Percentiles rank a stretch among this genome's conserved stretches.
Evolutionary conservation across 2,797 vertebrate genomes (phyloP).

Genomic region (Buphagus erythrorhynchus): DNA sequence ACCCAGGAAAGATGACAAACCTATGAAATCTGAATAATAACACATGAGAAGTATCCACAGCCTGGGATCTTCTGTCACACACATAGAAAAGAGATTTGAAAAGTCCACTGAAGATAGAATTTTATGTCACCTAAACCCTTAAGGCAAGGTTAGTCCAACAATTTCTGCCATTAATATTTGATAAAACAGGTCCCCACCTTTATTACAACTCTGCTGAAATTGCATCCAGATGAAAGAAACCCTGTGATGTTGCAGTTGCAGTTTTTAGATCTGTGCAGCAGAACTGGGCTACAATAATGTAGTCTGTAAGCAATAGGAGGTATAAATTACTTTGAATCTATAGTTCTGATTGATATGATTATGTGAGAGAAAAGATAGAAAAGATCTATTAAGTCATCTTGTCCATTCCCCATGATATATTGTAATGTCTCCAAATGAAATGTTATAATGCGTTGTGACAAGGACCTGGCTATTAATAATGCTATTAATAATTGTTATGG

Average conservation of each 20-base stretch:
- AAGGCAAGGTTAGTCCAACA: not conserved
- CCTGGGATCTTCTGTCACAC: not conserved
- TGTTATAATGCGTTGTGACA: conserved; percentile 18
- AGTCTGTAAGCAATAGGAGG: not conserved
- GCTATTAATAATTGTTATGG: conserved; percentile 12
- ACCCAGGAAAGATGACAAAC: not conserved
- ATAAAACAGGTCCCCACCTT: not conserved
- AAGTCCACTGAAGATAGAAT: not conserved
- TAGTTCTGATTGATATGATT: conserved; percentile 20
- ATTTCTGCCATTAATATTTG: not conserved
- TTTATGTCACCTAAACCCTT: not conserved
- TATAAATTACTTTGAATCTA: conserved; percentile 12
- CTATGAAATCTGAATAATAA: not conserved
- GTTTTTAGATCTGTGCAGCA: not conserved
- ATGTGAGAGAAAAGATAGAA: conserved; percentile 20
- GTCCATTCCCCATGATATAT: conserved; percentile 1
- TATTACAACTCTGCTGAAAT: not conserved
- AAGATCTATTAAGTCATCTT: conserved; percentile 39
- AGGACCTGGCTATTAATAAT: conserved; percentile 6
- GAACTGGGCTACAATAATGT: not conserved
- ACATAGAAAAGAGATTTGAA: not conserved
- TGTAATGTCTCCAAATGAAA: conserved; percentile 25
- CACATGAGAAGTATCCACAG: not conserved
- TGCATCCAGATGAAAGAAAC: not conserved
- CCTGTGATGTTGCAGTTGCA: not conserved